Conservation (phyloP, 2,797 vertebrate genomes). For the Cetoscarus ocellatus region DNA sequence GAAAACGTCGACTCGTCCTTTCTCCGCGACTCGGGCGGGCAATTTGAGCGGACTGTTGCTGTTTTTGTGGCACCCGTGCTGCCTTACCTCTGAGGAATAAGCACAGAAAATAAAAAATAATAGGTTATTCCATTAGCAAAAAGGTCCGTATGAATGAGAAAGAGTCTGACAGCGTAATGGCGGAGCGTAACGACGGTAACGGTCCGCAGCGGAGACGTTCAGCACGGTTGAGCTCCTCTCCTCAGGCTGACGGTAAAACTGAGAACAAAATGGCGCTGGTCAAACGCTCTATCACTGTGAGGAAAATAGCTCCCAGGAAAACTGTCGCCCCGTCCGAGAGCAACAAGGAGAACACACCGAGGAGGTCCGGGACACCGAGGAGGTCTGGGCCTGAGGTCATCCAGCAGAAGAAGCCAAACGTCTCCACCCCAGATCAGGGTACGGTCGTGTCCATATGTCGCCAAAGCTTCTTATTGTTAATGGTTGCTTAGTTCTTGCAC, state of each 20-base stretch:
- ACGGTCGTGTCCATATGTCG: no score
- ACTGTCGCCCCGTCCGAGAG: constrained; percentile 46
- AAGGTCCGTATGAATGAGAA: constrained; percentile 1
- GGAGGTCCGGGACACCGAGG: constrained; percentile 2
- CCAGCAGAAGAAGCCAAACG: constrained; percentile 32
- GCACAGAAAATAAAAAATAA: accelerated
- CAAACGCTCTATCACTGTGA: constrained; percentile 70
- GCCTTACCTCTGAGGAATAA: accelerated
- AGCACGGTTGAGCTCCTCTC: constrained; percentile 56
- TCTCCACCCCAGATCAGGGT: constrained; percentile 45
- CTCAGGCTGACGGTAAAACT: not conserved
- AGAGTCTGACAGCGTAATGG: constrained; percentile 13
- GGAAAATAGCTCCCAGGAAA: constrained; percentile 75
- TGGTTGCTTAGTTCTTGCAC: no score
- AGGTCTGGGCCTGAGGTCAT: not conserved
- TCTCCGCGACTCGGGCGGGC: constrained; percentile 64
- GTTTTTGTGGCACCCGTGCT: not conserved
- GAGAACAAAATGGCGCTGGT: constrained; percentile 68
- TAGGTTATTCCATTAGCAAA: accelerated
- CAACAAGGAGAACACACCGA: constrained; percentile 71
- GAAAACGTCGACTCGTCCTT: not conserved
- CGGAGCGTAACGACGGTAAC: not conserved
- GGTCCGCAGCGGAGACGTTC: constrained; percentile 62
- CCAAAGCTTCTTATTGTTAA: no score
- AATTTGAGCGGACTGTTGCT: constrained; percentile 52